phyloP scores from a whole-genome alignment of 1,140 invertebrate genomes.

The Temnothorax curvispinosus region DNA sequence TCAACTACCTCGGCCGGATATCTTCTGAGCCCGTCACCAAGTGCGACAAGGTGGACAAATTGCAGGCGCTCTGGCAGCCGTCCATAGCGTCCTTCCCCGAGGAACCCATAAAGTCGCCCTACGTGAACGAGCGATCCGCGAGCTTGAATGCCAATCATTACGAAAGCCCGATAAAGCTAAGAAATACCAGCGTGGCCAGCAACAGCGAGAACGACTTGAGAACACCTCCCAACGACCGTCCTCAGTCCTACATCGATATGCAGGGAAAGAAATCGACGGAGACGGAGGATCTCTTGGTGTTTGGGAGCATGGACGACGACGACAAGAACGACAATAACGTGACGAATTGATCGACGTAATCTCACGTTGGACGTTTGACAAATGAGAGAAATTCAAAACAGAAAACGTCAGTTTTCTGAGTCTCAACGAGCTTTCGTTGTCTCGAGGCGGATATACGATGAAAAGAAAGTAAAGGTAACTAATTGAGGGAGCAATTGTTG shows the following conservation, averaged over 20 bases:
- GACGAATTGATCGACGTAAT: conserved; percentile 35
- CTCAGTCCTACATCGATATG: conserved; percentile 86
- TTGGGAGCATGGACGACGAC: conserved; percentile 65
- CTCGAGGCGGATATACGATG: neutral
- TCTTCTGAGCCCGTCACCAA: conserved; percentile 80
- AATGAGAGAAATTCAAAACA: conserved; percentile 26
- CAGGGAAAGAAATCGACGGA: conserved; percentile 74
- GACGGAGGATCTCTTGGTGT: conserved; percentile 75
- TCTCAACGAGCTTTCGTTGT: neutral
- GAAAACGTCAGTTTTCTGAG: neutral
- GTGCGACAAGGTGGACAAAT: conserved; percentile 84
- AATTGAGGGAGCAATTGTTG: neutral
- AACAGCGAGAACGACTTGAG: conserved; percentile 82
- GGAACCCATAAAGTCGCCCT: conserved; percentile 73
- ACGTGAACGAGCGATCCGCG: conserved; percentile 79
- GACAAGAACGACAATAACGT: conserved; percentile 67
- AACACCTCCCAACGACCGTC: conserved; percentile 80
- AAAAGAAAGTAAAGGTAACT: neutral
- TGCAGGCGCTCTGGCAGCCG: conserved; percentile 81
- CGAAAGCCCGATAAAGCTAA: conserved; percentile 85
- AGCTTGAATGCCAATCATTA: conserved; percentile 81
- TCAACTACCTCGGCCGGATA: conserved; percentile 83
- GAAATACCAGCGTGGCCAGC: conserved; percentile 78
- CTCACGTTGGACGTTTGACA: conserved; percentile 4
- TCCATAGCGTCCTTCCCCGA: conserved; percentile 73